Base-by-base conservation (phyloP, 2,888 invertebrate species). In the Neria commutata region DNA sequence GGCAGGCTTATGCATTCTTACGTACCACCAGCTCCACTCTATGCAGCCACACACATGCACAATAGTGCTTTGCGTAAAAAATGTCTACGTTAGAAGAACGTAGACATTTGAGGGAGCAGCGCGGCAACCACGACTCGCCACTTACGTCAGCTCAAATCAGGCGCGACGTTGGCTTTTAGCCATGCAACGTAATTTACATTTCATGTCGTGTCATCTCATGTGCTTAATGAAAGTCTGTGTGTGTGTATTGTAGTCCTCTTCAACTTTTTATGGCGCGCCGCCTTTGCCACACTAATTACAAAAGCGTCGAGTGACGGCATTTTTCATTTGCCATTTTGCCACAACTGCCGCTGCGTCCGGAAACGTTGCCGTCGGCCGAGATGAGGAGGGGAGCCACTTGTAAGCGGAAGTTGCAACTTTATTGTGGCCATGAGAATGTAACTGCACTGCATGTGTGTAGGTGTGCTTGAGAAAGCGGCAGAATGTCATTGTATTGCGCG, bases 161-260 rank as follows among this genome's bases (percentile, higher is more conserved):
- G 68, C 67, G 68, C 68, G 67, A 62, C 65, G 63, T 61, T 54
- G 58, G 55, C 66, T 60, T 52, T 62, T 54, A 58, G 61, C 58
- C 71, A 60, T 67, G 64, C 60, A 61, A 63, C 70, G 63, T 73
- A 66, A 74, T 71, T 74, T 69, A 73, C 69, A 71, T 70, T 75
- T 72, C 70, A 74, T 73, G 76, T 73, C 72, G 70, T 70, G 70
- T 70, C 71, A 70, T 69, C 66, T 69, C 71, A 70, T 69, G 67
- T 69, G 67, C 70, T 66, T 75, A 75, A 73, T 71, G 73, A 73
- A 72, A 73, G 70, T 69, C 72, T 11, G 29, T 57, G 29, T 24
- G 21, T 21, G 16, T 47, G 14, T 19, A 21, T 17, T 26, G 16
- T 19, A 24, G 17, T 23, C n/a, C 11, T 17, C 33, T 29, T 16